Conservation (phyloP, 2,888 invertebrate genomes). For the Euplexia lucipara region DNA sequence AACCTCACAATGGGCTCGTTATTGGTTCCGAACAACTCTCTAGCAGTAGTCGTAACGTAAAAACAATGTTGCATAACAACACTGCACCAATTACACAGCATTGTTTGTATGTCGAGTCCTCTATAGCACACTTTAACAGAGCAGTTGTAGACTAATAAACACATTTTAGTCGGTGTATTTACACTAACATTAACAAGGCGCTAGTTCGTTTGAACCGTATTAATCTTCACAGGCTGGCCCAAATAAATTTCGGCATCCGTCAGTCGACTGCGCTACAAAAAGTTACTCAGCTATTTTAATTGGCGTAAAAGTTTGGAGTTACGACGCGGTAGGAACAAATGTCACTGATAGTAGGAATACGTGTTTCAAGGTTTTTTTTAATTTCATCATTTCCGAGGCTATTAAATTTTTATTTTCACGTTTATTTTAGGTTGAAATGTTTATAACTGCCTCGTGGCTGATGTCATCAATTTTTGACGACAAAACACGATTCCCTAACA, state of each 20-base stretch:
- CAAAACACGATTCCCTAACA: conserved; percentile 58
- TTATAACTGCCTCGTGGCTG: conserved; percentile 6
- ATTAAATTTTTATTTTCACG: conserved; percentile 17
- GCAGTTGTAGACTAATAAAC: conserved; percentile 82
- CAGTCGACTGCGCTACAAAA: conserved; percentile 82
- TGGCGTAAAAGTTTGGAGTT: conserved; percentile 85
- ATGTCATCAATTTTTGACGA: conserved; percentile 51
- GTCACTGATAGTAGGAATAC: conserved; percentile 78
- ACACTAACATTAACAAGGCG: conserved; percentile 81
- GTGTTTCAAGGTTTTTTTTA: conserved; percentile 57
- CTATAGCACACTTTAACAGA: conserved; percentile 74
- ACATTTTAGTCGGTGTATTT: conserved; percentile 83
- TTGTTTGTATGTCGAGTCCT: conserved; percentile 81
- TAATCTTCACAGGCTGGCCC: conserved; percentile 83
- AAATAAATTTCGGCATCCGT: conserved; percentile 85
- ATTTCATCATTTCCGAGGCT: conserved; percentile 3
- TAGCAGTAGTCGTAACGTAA: conserved; percentile 66
- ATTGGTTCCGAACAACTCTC: conserved; percentile 66
- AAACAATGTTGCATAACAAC: conserved; percentile 76
- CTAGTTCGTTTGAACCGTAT: conserved; percentile 83
- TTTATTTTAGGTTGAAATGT: conserved; percentile 4
- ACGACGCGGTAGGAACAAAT: conserved; percentile 77
- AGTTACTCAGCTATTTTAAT: conserved; percentile 89
- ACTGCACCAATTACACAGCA: conserved; percentile 79
- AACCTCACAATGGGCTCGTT: conserved; percentile 67